phyloP scores from a whole-genome alignment of 2,797 vertebrate genomes.

The Pantherophis alleghaniensis region DNA sequence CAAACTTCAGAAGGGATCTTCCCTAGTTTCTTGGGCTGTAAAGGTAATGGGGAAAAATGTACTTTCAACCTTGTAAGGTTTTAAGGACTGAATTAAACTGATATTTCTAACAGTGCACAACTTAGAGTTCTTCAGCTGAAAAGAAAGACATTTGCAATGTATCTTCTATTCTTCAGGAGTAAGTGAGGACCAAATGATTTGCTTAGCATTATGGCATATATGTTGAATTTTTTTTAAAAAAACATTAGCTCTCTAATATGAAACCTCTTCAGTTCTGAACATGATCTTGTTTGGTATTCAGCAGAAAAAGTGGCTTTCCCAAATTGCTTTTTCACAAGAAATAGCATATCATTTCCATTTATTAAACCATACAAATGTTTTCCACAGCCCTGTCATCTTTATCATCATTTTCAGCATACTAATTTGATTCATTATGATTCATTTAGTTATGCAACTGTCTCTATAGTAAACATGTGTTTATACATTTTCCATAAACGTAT shows the following conservation, averaged over 20 bases:
- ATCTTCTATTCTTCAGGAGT: not conserved
- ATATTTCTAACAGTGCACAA: not conserved
- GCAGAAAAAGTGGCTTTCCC: conserved; percentile 20
- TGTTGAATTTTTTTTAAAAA: not conserved
- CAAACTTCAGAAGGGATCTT: not conserved
- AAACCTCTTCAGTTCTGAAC: not conserved
- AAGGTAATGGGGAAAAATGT: not conserved
- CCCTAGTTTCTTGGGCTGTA: not conserved
- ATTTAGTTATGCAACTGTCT: conserved; percentile 47
- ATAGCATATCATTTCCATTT: conserved; percentile 25
- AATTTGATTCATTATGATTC: conserved; percentile 36
- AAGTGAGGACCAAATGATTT: not conserved
- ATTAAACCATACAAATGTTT: conserved; percentile 42
- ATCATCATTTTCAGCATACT: conserved; percentile 31
- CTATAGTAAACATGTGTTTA: conserved; percentile 42
- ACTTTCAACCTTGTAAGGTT: not conserved
- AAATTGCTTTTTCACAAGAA: conserved; percentile 29
- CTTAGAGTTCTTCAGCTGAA: not conserved
- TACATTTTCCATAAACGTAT: conserved; percentile 43
- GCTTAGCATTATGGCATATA: not conserved
- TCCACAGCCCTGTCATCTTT: conserved; percentile 25
- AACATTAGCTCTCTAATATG: not conserved
- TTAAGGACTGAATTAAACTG: not conserved
- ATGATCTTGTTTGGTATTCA: conserved; percentile 2
- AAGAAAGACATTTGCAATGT: not conserved